Percentiles rank a stretch among this genome's conserved stretches.
These are phyloP conservation scores for Papilio polytes DNA, from an alignment of 1,140 invertebrate species.

Conservation along the genomic window DNA sequence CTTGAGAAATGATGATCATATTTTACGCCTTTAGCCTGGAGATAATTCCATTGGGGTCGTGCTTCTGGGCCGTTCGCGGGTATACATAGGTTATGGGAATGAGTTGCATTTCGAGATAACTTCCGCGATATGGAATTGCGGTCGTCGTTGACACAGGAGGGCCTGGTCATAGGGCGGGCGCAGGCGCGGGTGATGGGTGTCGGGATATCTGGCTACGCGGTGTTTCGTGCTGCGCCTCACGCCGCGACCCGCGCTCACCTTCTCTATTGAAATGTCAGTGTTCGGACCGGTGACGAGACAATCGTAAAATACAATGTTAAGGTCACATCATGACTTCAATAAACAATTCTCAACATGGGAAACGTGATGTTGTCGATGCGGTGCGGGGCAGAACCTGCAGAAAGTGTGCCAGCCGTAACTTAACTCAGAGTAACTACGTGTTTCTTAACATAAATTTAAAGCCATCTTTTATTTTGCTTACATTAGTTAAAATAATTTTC, in stretches of 20 bases:
- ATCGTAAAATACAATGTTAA: constrained; percentile 83
- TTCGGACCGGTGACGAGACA: constrained; percentile 78
- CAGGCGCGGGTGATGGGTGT: constrained; percentile 48
- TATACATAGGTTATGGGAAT: constrained; percentile 27
- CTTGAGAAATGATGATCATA: constrained; percentile 51
- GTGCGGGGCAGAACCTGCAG: constrained; percentile 61
- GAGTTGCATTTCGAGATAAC: constrained; percentile 13
- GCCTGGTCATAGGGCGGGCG: constrained; percentile 36
- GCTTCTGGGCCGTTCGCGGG: not conserved
- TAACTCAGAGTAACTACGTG: constrained; percentile 59
- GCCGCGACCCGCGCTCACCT: constrained; percentile 76
- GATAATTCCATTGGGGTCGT: constrained; percentile 34
- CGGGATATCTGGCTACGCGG: constrained; percentile 49
- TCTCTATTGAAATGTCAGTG: constrained; percentile 82
- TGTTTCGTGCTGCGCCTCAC: constrained; percentile 73
- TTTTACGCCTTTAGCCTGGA: constrained; percentile 51
- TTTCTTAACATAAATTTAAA: constrained; percentile 41
- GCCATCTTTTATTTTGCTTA: not conserved
- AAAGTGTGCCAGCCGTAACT: constrained; percentile 77
- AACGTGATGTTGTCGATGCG: constrained; percentile 78
- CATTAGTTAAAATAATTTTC: not conserved
- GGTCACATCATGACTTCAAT: constrained; percentile 83
- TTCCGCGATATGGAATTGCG: constrained; percentile 30
- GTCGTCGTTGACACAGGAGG: constrained; percentile 25
- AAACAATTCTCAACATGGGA: constrained; percentile 81